Evolutionary conservation across 2,113 vertebrate species (phyloP).

Genomic region (Pantherophis guttatus): DNA sequence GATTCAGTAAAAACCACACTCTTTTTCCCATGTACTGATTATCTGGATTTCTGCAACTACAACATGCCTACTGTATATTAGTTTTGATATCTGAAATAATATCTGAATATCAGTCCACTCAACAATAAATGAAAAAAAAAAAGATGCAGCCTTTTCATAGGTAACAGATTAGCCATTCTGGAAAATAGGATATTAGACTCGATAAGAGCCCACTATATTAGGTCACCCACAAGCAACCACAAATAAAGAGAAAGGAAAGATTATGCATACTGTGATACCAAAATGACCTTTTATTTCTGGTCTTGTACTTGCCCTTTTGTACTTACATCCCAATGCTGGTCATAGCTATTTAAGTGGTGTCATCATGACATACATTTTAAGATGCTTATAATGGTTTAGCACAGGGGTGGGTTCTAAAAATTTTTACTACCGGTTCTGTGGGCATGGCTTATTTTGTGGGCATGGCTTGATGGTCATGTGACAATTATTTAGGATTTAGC

Average conservation of each 20-base stretch:
- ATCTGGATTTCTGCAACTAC: background rate
- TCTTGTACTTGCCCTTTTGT: background rate
- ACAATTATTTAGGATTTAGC: no score
- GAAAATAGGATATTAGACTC: background rate
- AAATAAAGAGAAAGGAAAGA: background rate
- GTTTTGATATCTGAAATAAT: background rate
- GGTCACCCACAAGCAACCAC: background rate
- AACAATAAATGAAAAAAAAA: background rate
- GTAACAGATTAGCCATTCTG: background rate
- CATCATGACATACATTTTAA: background rate
- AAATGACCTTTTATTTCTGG: background rate
- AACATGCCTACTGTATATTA: background rate
- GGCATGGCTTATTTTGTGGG: no score
- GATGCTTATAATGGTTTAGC: background rate
- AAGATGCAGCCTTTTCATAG: background rate
- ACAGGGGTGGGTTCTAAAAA: background rate
- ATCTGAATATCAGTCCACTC: background rate
- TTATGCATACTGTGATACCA: background rate
- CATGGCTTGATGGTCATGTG: no score
- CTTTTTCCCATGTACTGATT: background rate
- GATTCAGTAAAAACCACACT: background rate
- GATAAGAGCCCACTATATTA: background rate
- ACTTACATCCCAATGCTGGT: background rate
- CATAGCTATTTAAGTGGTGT: background rate
- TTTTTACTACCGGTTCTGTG: no score